phyloP scores from a whole-genome alignment of 2,113 vertebrate species.

The Cichladusa arquata region DNA sequence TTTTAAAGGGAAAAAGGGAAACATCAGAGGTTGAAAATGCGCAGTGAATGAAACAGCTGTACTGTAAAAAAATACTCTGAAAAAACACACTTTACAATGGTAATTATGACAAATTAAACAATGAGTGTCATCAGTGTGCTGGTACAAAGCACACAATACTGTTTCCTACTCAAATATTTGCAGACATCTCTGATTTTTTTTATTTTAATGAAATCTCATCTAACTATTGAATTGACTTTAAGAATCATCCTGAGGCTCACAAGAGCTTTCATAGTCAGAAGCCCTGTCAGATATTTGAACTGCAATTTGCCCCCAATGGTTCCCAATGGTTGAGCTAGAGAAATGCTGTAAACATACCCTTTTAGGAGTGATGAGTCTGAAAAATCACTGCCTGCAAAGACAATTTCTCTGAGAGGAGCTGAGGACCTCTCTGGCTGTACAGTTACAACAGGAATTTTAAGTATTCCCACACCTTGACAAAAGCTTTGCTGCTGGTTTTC shows the following conservation, averaged over 20 bases:
- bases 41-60: not conserved
- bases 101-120: slow-evolving; percentile 49
- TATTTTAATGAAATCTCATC: slow-evolving; percentile 42
- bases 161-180: slow-evolving; percentile 62
- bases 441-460: not conserved
- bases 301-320: not conserved
- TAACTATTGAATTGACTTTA: slow-evolving; percentile 33
- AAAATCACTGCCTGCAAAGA: not conserved
- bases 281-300: slow-evolving; percentile 28
- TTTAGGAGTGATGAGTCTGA: not conserved
- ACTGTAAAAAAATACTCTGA: not conserved
- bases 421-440: not conserved
- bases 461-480: not conserved
- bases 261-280: not conserved
- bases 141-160: slow-evolving; percentile 5
- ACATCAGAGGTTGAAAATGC: not conserved
- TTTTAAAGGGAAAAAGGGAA: slow-evolving; percentile 6
- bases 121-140: slow-evolving; percentile 1
- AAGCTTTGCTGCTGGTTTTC: not conserved
- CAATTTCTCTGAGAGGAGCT: not conserved
- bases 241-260: slow-evolving; percentile 9
- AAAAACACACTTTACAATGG: slow-evolving; percentile 25
- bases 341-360: not conserved
- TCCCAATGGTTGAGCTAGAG: slow-evolving; percentile 36
- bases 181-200: slow-evolving; percentile 25